Evolutionary conservation across 2,888 invertebrate species (phyloP), one percentile per base, ranked within the genome.

Genomic region (Clanis bilineata): DNA sequence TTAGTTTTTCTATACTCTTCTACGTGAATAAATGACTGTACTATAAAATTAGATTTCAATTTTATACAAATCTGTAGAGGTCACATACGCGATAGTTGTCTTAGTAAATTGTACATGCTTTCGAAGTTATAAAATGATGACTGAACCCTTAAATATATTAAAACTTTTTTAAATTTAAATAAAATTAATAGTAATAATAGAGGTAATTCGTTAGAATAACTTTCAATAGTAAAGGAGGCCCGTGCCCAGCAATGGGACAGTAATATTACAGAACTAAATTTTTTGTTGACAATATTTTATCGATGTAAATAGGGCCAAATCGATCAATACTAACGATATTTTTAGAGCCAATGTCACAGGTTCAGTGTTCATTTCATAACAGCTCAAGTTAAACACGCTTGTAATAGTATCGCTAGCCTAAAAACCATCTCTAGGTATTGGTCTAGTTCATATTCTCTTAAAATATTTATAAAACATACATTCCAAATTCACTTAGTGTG

Each of bases 1-100:
- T 65, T 61, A 62, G 64, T 45, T 58, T 56, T 54, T 58, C 59
- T 61, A 64, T 66, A 64, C 62, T 64, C 61, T 62, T 61, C 47
- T 59, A 54, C 59, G 41, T 62, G 59, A 58, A 62, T 51, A 59
- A 41, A 39, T 47, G 12, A 58, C 28, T 51, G 32, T 51, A 47
- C 28, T 47, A 47, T 47, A 51, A 15, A 15, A 47, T 51, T 51
- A 51, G 51, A 59, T 62, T 60, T 65, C 59, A 28, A 63, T 66
- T 66, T 67, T 69, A 62, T 67, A 70, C 65, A 59, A 58, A 21
- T 25, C 39, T 61, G 18, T 62, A 66, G 61, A 58, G 60, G 62
- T 38, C 57, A 41, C 18, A 36, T 64, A 63, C 9, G 23, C 15
- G 28, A 51, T 57, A 45, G 55, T 39, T 38, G 32, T 32, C 44